These are phyloP conservation scores for Spialia ferax DNA, from an alignment of 2,888 invertebrate species.

Conservation along the genomic window DNA sequence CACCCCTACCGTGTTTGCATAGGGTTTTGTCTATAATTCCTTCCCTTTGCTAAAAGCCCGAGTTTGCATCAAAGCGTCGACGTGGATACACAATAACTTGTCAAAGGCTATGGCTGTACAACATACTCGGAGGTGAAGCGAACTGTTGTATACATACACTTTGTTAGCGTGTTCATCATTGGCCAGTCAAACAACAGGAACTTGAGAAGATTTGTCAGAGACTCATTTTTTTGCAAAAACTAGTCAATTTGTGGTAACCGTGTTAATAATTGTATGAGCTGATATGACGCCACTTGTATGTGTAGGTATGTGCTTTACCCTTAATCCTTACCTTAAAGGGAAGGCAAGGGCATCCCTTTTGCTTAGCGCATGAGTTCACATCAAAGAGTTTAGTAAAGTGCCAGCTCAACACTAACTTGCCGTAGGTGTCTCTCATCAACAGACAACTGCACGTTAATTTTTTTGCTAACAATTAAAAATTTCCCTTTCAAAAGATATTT, in stretches of 20 bases:
- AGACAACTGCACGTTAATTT: slow-evolving; percentile 10
- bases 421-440: slow-evolving; percentile 27
- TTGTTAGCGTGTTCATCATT: background rate
- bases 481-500: background rate
- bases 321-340: too few species aligned
- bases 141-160: slow-evolving; percentile 5
- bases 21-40: slow-evolving; percentile 66
- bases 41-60: slow-evolving; percentile 62
- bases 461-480: slow-evolving; percentile 14
- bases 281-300: slow-evolving; percentile 59
- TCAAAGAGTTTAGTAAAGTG: slow-evolving; percentile 65
- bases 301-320: slow-evolving; percentile 66
- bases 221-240: slow-evolving; percentile 45
- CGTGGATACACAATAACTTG: slow-evolving; percentile 70
- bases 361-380: slow-evolving; percentile 66
- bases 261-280: background rate
- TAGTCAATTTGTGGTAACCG: too few species aligned
- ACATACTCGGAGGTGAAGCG: background rate
- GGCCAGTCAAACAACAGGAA: background rate
- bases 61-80: slow-evolving; percentile 74
- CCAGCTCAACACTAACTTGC: slow-evolving; percentile 70
- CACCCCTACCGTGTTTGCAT: slow-evolving; percentile 60
- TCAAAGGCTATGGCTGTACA: slow-evolving; percentile 26
- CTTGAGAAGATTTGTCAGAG: background rate
- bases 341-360: too few species aligned